These are phyloP conservation scores for Caenorhabditis brenneri DNA, from an alignment of 1,140 invertebrate genomes.

Conservation along the genomic window DNA sequence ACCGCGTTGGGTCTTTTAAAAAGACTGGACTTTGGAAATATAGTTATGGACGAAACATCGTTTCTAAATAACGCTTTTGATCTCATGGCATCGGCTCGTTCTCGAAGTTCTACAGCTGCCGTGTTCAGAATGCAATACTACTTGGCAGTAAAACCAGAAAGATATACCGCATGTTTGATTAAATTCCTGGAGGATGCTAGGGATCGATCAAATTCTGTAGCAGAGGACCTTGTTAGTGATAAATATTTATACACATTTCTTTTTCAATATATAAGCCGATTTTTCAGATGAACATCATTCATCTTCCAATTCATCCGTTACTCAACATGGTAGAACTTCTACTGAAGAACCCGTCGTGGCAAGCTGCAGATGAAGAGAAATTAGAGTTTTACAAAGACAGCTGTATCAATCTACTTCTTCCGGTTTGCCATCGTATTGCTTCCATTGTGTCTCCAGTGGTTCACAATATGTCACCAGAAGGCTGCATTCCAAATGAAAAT, in stretches of 20 bases:
- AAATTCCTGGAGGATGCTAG: neutral
- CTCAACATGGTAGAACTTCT: slow-evolving; percentile 27
- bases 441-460: slow-evolving; percentile 51
- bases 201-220: neutral
- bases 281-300: slow-evolving; percentile 12
- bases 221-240: neutral
- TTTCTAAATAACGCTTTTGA: neutral
- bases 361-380: neutral
- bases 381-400: neutral
- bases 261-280: too few species aligned
- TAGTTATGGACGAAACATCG: neutral
- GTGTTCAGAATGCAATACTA: slow-evolving; percentile 33
- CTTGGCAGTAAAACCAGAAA: neutral
- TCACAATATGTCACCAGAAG: slow-evolving; percentile 56
- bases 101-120: slow-evolving; percentile 1
- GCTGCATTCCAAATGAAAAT: slow-evolving; percentile 51
- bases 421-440: slow-evolving; percentile 38
- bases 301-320: slow-evolving; percentile 16
- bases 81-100: slow-evolving; percentile 13
- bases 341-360: neutral
- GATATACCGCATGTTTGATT: neutral
- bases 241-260: neutral
- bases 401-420: slow-evolving; percentile 1
- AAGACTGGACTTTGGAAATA: neutral
- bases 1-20: slow-evolving; percentile 43